These are phyloP conservation scores for Eueides isabella DNA, from an alignment of 1,140 invertebrate species.

Conservation along the genomic window DNA sequence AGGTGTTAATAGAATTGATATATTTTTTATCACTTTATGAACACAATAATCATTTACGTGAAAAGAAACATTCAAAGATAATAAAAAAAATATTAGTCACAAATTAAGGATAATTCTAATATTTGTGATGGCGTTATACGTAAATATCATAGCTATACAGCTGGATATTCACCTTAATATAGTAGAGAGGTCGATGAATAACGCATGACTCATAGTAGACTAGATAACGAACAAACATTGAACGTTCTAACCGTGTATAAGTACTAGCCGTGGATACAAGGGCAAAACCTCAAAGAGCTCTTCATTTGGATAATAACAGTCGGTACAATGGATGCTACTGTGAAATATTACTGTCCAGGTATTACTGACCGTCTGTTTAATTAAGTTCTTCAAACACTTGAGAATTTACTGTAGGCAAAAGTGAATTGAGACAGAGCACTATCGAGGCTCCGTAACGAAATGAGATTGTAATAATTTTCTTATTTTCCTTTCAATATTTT, in stretches of 20 bases:
- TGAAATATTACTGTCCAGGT: background rate
- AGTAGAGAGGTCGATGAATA: constrained; percentile 49
- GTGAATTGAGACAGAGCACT: too few relatives aligned
- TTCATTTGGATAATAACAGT: background rate
- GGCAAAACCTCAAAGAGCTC: constrained; percentile 14
- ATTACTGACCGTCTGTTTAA: background rate
- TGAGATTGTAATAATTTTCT: too few relatives aligned
- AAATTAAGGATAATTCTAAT: background rate
- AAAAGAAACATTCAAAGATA: too few relatives aligned
- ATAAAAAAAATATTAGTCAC: too few relatives aligned
- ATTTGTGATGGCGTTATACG: background rate
- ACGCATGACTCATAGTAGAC: constrained; percentile 46
- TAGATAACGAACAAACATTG: constrained; percentile 44
- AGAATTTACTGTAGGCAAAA: too few relatives aligned
- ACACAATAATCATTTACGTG: too few relatives aligned
- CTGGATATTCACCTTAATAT: constrained; percentile 29
- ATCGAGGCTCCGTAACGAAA: too few relatives aligned
- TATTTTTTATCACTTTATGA: too few relatives aligned
- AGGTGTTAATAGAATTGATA: too few relatives aligned
- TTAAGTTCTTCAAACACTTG: background rate
- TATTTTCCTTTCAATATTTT: too few relatives aligned
- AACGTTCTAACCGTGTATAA: constrained; percentile 35
- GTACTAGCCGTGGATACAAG: constrained; percentile 18
- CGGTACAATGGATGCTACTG: background rate
- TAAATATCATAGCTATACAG: constrained; percentile 12